A percentile compares a stretch with the other conserved stretches of the same genome.
Evolutionary conservation across 2,797 vertebrate species (phyloP).

Genomic region (Aulostomus chinensis): DNA sequence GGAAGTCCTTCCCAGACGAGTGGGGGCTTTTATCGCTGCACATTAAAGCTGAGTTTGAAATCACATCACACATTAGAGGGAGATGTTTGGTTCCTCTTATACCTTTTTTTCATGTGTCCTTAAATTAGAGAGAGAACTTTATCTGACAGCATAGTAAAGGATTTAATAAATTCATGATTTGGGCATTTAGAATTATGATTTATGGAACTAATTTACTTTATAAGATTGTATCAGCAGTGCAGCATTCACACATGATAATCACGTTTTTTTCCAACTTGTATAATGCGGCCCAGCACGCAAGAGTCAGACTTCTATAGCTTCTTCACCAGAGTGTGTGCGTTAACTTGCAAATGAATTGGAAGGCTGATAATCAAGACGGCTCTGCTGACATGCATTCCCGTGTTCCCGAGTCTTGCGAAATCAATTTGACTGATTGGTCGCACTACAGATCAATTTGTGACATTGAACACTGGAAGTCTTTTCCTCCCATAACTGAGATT

Average conservation of each 20-base stretch:
- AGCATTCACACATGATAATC: no score
- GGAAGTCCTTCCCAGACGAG: not conserved
- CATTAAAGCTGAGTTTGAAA: not conserved
- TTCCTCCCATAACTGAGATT: conserved; percentile 40
- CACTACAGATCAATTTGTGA: conserved; percentile 60
- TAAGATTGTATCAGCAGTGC: no score
- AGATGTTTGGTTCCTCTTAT: no score
- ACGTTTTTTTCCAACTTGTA: no score
- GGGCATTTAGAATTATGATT: no score
- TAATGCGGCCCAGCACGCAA: no score
- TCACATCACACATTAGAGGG: not conserved
- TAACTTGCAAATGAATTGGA: conserved; percentile 7
- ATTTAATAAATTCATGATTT: no score
- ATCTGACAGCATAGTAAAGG: no score
- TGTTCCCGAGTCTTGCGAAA: conserved; percentile 48
- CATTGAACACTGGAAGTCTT: conserved; percentile 54
- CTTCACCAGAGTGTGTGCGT: not conserved
- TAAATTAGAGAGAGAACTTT: no score
- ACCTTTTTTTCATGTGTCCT: no score
- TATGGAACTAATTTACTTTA: no score
- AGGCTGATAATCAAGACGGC: conserved; percentile 5
- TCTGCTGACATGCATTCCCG: conserved; percentile 54
- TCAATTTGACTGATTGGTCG: conserved; percentile 67
- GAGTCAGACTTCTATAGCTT: no score
- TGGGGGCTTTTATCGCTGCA: not conserved